Evolutionary conservation across 1,140 invertebrate species (phyloP), one percentile per base, ranked within the genome.

Genomic region (Portunus trituberculatus): DNA sequence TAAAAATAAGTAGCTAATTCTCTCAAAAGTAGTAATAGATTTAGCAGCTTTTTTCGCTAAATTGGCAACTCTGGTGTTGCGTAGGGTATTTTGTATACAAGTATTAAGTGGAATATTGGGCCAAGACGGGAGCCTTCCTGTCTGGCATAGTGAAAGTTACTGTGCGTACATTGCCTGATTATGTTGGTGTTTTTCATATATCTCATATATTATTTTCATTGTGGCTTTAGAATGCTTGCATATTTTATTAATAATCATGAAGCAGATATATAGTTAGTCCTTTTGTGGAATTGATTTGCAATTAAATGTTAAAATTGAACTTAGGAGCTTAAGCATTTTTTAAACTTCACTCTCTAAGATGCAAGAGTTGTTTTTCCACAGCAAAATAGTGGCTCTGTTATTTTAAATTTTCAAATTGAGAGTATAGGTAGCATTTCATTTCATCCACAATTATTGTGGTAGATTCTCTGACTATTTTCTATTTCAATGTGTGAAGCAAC

Each of bases 401-500:
- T 91, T 76, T 20, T 39, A 91, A 90, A 39, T 83, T 84, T 93
- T 93, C 76, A 93, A 39, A 25, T 76, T 32, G 48, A 52, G 48
- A 67, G 20, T 52, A 29, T n/a, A 10, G 16, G 4, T 93, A 84
- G 76, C 16, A 52, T 87, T 25, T 93, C 45, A 90, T n/a, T 46
- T 90, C 48, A 31, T 93, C 83, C 83, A 93, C 76, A n/a, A 10
- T 52, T 32, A 52, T 16, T 86, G 52, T 86, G 83, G 76, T 93
- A 93, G 92, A 52, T 31, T 46, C 84, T 93, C 82, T 93, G 83
- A 93, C 39, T 82, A 29, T 67, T 76, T 52, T 94, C 59, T 93
- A 86, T 93, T 91, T 94, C 46, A 67, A 67, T 94, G 46, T 94
- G 90, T 91, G 93, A 94, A 94, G 87, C 93, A 48, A 67, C 90